Conservation (phyloP, 2,888 invertebrate genomes). For the Apotomis turbidana region DNA sequence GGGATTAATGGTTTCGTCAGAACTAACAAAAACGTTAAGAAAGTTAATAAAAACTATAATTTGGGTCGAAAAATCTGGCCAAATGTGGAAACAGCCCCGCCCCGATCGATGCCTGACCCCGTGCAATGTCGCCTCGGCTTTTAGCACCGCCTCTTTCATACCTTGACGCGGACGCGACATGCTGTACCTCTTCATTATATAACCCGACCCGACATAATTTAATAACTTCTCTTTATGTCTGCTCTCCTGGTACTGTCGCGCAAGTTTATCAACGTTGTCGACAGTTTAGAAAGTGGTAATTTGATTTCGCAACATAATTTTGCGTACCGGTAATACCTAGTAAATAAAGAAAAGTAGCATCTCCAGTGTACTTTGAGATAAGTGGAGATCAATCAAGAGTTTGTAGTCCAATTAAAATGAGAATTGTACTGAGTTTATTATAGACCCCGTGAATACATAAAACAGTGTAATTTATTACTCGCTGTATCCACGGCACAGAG, state of each 20-base stretch:
- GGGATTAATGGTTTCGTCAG: not conserved
- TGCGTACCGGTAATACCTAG: not conserved
- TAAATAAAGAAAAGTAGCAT: too few relatives aligned
- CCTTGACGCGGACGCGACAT: constrained; percentile 57
- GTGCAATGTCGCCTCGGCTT: constrained; percentile 69
- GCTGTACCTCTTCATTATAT: constrained; percentile 41
- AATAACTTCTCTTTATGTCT: constrained; percentile 34
- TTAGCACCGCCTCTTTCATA: constrained; percentile 60
- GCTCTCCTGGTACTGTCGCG: constrained; percentile 25
- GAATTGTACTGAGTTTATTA: too few relatives aligned
- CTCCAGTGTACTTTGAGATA: too few relatives aligned
- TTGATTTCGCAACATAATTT: too few relatives aligned
- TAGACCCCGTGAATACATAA: too few relatives aligned
- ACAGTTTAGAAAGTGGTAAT: not conserved
- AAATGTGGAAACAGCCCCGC: constrained; percentile 38
- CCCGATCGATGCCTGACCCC: constrained; percentile 77
- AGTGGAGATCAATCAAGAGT: too few relatives aligned
- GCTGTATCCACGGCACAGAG: not conserved
- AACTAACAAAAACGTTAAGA: not conserved
- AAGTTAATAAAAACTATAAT: constrained; percentile 9
- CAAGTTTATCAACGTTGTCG: constrained; percentile 13
- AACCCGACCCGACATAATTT: constrained; percentile 38
- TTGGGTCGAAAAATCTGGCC: constrained; percentile 35
- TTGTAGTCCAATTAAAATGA: too few relatives aligned
- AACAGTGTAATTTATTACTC: not conserved